A percentile compares a stretch with the other conserved stretches of the same genome.
These are phyloP conservation scores for Spea multiplicata DNA, from an alignment of 2,113 vertebrate genomes.

Conservation along the genomic window DNA sequence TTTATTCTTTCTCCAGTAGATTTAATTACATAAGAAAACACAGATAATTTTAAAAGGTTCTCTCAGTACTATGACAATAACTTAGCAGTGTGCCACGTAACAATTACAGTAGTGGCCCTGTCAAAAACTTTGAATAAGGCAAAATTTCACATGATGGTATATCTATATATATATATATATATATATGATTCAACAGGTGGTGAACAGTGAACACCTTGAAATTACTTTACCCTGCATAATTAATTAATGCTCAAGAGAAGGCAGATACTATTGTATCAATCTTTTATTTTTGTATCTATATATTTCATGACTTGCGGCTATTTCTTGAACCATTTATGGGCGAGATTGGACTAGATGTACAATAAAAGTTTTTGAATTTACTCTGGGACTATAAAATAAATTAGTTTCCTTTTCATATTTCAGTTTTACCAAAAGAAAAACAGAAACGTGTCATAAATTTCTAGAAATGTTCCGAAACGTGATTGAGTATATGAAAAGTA, in stretches of 20 bases:
- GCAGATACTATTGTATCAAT: conserved; percentile 1
- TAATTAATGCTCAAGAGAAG: conserved; percentile 21
- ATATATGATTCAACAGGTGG: background rate
- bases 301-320: conserved; percentile 21
- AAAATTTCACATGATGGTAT: no score
- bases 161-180: background rate
- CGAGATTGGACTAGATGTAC: conserved; percentile 9
- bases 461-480: background rate
- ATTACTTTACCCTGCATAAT: conserved; percentile 18
- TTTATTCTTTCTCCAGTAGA: no score
- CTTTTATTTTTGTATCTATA: background rate
- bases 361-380: conserved; percentile 19
- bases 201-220: background rate
- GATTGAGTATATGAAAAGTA: no score
- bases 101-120: background rate
- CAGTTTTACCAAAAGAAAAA: conserved; percentile 11
- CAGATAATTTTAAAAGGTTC: no score
- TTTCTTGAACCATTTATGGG: conserved; percentile 39
- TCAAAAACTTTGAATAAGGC: no score
- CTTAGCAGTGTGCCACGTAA: no score
- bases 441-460: background rate
- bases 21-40: no score
- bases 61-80: no score
- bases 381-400: conserved; percentile 3
- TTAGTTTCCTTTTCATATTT: background rate